Evolutionary conservation across 2,113 vertebrate genomes (phyloP), one percentile per base, ranked within the genome.

Genomic region (Hiodon alosoides): DNA sequence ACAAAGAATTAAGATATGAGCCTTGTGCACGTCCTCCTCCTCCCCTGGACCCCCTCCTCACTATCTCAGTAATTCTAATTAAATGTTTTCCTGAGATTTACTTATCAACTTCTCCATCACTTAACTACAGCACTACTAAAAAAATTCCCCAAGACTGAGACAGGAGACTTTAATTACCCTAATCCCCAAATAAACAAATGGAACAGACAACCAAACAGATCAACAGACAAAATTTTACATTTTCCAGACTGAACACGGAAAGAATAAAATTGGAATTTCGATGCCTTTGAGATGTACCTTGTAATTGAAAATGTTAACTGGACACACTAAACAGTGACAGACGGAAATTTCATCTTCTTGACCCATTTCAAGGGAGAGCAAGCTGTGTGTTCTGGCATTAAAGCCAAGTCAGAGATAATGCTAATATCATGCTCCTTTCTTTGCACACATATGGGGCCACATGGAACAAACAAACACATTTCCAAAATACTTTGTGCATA

Each of bases 341-440:
- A 17, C 13, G 10, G 16, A 67, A 61, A 72, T 59, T 67, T 65
- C 16, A 17, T 66, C 62, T 66, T 51, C 54, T 51, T 58, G 65
- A 71, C 55, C 55, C 55, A 60, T 59, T 58, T 68, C 64, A 51
- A 46, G 73, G 54, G 9, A 11, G 31, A 50, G 6, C 46, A 48
- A 55, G 13, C 73, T 67, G 64, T 58, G 65, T 5, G 14, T 65
- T 68, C 65, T 47, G 14, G 10, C 64, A 10, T 57, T 48, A 47
- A 75, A 50, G 73, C 54, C 54, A 48, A 9, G 53, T 57, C 64
- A 47, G n/a, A 75, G 65, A 53, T 58, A 54, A 53, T 58, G 54
- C 47, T 75, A 58, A 67, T 75, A 58, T 75, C 73, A 67, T 31
- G 65, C 53, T 66, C 50, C 51, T 74, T 74, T 53, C 46, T 7